Base-by-base conservation (phyloP, 1,140 invertebrate species). In the Dolichoris vasculosae region DNA sequence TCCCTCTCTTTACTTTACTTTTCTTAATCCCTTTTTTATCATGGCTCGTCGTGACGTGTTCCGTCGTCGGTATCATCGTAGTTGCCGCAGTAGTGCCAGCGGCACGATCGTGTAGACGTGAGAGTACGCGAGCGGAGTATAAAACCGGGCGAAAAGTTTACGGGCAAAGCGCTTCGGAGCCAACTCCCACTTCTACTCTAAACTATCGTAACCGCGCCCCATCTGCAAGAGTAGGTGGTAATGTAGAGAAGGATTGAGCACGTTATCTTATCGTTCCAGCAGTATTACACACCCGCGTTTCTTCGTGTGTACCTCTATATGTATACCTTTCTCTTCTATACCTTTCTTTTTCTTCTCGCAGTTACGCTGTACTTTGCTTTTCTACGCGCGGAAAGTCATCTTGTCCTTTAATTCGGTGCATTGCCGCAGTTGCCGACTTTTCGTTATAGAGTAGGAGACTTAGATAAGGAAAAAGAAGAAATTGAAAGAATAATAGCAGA, bases 181-280 rank as follows among this genome's bases (percentile, higher is more conserved):
- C 40, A 35, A 13, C 51, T 75, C 46, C 75, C 30, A 8, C 79
- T 43, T 26, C 23, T 32, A 78, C 51, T 38, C 51, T n/a, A 1
- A 35, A 38, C 63, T 6, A 26, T 23, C 76, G 48, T 88, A 87
- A 88, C 78, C 87, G 86, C 63, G 81, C 64, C 86, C 87, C 86
- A 89, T 88, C 88, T 87, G 85, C 77, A 84, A 48, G 86, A 89
- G 86, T 89, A 89, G 87, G 88, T 89, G 87, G 86, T 90, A 90
- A 90, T 90, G 88, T 82, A 87, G 79, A 87, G 87, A 86, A 86
- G 87, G 75, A 88, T 87, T 85, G 63, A 79, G 84, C 79, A 78
- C 87, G 87, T 88, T 88, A 90, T 89, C 89, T 90, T 90, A 90
- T 89, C 88, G 81, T 82, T 75, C 40, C 63, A 48, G 82, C 51